Conservation (phyloP, 2,888 invertebrate species). For the Oithona nana region DNA sequence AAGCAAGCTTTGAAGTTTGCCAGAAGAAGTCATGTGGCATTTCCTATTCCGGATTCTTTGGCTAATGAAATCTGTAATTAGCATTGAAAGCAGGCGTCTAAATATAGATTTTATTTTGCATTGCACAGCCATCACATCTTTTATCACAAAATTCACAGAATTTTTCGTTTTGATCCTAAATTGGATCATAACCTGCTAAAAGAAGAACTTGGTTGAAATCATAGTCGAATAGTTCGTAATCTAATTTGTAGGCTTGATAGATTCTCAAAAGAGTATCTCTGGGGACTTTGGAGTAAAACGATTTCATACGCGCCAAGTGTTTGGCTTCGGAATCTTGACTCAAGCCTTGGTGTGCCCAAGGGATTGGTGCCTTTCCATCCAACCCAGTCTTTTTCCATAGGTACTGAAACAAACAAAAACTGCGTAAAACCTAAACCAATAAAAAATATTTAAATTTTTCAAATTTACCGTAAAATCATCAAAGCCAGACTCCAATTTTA, state of each 20-base stretch:
- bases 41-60: too few species aligned
- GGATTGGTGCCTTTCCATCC: background rate
- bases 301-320: background rate
- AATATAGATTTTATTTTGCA: too few species aligned
- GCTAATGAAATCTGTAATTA: too few species aligned
- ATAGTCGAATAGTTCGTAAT: slow-evolving; percentile 19
- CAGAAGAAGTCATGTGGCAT: too few species aligned
- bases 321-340: background rate
- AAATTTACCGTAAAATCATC: background rate
- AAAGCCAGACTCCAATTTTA: slow-evolving; percentile 16
- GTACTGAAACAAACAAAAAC: background rate
- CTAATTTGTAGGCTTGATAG: slow-evolving; percentile 8
- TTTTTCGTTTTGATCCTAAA: background rate
- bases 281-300: background rate
- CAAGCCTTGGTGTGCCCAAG: background rate
- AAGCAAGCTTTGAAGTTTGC: too few species aligned
- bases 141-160: too few species aligned
- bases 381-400: background rate
- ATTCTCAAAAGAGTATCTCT: background rate
- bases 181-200: slow-evolving; percentile 17
- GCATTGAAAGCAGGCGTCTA: too few species aligned
- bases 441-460: background rate
- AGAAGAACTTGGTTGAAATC: slow-evolving; percentile 18
- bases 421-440: background rate
- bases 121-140: too few species aligned